Evolutionary conservation across 2,888 invertebrate species (phyloP), one percentile per base, ranked within the genome.

Genomic region (Xylota sylvarum): DNA sequence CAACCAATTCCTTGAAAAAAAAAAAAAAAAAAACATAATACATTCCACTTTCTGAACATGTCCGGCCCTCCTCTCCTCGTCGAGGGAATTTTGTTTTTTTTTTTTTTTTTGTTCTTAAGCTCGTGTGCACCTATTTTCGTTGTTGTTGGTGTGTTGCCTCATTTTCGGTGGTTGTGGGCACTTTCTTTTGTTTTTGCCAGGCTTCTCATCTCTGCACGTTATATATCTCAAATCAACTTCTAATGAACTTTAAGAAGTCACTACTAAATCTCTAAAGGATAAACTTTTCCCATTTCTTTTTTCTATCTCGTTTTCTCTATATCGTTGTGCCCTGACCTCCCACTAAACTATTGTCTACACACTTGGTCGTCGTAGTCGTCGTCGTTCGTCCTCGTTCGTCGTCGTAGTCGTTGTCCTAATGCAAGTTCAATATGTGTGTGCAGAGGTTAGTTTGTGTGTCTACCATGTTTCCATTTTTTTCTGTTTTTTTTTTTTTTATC

Each of bases 171-270:
- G 46, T 35, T 14, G 43, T 43, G 43, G 52, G 30, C 64, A 65
- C 65, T 80, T 60, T 67, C 60, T 73, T 37, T 73, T 67, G 23
- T 78, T 62, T 72, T 65, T 65, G 62, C 30, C 40, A 17, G 32
- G 10, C 27, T 27, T 19, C 46, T 48, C 27, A 27, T 48, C 62
- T 58, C 35, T 50, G 64, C 65, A 72, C 76, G 72, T 60, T 86
- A 67, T 86, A 60, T 82, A 77, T 86, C 69, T 69, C 77, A 86
- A 86, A 86, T 86, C 86, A 86, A 86, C 86, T 86, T 86, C 86
- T 86, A 82, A 86, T 86, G 86, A 86, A 86, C 82, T 86, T 86
- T 82, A 82, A 86, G 82, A 82, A 86, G 82, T 86, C 86, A 81
- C 77, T 82, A 72, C 72, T 82, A 86, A 86, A 86, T 78, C 86